Evolutionary conservation across 2,888 invertebrate genomes (phyloP).

Genomic region (Euclidia mi): DNA sequence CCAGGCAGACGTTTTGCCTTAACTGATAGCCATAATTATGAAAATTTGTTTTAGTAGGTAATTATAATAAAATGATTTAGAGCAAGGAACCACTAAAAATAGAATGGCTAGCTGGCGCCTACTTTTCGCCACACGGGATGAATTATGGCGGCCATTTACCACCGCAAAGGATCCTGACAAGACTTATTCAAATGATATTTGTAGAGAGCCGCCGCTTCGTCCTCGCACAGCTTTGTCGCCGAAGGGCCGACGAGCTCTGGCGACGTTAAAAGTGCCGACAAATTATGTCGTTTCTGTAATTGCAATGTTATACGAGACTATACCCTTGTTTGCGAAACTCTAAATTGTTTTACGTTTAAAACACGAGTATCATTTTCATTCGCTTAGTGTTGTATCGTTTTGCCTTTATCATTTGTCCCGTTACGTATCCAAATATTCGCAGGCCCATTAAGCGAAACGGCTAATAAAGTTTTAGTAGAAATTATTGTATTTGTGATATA

Average conservation of each 20-base stretch:
- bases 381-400: neutral
- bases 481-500: too few relatives aligned
- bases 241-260: conserved; percentile 17
- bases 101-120: conserved; percentile 23
- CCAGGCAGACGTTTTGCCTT: conserved; percentile 33
- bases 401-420: neutral
- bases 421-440: too few relatives aligned
- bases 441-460: too few relatives aligned
- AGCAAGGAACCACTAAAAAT: conserved; percentile 16
- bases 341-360: conserved; percentile 5
- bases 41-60: conserved; percentile 45
- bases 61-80: conserved; percentile 38
- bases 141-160: conserved; percentile 34
- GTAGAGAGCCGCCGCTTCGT: conserved; percentile 17
- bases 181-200: conserved; percentile 45
- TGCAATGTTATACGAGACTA: conserved; percentile 16
- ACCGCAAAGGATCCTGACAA: conserved; percentile 29
- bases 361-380: neutral
- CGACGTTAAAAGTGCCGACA: conserved; percentile 15
- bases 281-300: conserved; percentile 27
- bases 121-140: conserved; percentile 25
- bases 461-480: too few relatives aligned
- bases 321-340: conserved; percentile 5
- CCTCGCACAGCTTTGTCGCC: conserved; percentile 26
- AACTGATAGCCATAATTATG: conserved; percentile 54